These are phyloP conservation scores for Blastobasis lacticolella DNA, from an alignment of 2,888 invertebrate genomes.

Conservation along the genomic window DNA sequence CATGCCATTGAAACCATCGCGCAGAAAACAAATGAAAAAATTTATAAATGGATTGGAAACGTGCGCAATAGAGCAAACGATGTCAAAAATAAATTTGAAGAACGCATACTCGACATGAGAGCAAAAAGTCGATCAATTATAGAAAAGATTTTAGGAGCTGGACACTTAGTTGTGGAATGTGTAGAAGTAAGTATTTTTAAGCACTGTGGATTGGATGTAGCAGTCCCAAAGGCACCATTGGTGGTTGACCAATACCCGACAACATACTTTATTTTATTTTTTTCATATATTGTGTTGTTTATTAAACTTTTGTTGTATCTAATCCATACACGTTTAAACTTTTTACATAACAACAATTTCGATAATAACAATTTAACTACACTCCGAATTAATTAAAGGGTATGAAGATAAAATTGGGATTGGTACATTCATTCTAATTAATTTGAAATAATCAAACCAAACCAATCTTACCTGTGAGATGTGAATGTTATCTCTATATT, in stretches of 20 bases:
- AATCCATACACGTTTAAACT: too few relatives aligned
- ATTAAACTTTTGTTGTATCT: too few relatives aligned
- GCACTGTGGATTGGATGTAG: neutral
- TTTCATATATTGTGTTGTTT: too few relatives aligned
- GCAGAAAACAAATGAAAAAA: conserved; percentile 25
- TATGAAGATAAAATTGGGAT: too few relatives aligned
- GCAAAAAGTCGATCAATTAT: conserved; percentile 21
- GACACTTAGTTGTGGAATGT: conserved; percentile 29
- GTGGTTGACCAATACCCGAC: too few relatives aligned
- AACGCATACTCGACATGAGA: conserved; percentile 22
- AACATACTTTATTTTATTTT: too few relatives aligned
- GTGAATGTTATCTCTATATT: neutral
- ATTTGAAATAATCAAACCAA: neutral
- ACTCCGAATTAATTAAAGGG: too few relatives aligned
- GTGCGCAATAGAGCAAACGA: conserved; percentile 25
- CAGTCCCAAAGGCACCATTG: neutral
- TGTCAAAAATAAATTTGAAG: conserved; percentile 19
- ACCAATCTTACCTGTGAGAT: neutral
- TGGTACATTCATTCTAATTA: too few relatives aligned
- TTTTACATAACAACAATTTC: too few relatives aligned
- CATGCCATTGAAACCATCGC: conserved; percentile 28
- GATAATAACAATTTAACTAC: too few relatives aligned
- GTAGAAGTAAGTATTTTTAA: conserved; percentile 24
- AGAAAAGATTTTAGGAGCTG: conserved; percentile 19
- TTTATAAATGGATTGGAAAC: conserved; percentile 23